Evolutionary conservation across 2,888 invertebrate species (phyloP).

Genomic region (Prosopocoilus inquinatus): DNA sequence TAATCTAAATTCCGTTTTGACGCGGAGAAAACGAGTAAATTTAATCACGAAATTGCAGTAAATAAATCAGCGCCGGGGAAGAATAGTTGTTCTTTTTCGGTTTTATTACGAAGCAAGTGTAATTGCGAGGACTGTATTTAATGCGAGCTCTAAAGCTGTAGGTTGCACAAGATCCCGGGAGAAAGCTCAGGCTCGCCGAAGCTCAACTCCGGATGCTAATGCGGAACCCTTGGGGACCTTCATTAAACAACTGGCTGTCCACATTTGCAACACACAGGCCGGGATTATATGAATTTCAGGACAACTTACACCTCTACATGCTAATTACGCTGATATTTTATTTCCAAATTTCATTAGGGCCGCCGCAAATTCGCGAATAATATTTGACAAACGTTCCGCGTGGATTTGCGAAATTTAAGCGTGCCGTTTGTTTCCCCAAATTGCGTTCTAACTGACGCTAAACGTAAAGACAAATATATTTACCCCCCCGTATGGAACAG

Average conservation of each 20-base stretch:
- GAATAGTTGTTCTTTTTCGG: constrained; percentile 24
- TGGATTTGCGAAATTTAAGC: too few species aligned
- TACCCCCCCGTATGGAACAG: too few species aligned
- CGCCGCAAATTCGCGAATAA: neutral
- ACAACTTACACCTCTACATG: constrained; percentile 34
- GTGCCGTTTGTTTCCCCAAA: too few species aligned
- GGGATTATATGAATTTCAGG: constrained; percentile 34
- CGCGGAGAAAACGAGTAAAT: constrained; percentile 6
- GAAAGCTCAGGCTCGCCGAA: constrained; percentile 32
- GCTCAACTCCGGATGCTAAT: constrained; percentile 43
- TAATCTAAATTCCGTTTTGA: neutral
- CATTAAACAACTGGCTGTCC: constrained; percentile 49
- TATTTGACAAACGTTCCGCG: neutral
- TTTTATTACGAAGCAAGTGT: constrained; percentile 41
- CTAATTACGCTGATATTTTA: constrained; percentile 34
- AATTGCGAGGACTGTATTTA: constrained; percentile 42
- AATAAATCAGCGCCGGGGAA: constrained; percentile 14
- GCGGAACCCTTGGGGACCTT: constrained; percentile 44
- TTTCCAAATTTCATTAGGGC: constrained; percentile 7
- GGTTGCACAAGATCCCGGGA: constrained; percentile 38
- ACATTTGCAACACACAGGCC: constrained; percentile 39
- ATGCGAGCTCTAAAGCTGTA: constrained; percentile 39
- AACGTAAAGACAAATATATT: too few species aligned
- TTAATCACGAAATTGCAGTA: constrained; percentile 16
- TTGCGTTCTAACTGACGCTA: too few species aligned